Base-by-base conservation (phyloP, 2,797 vertebrate genomes). In the Balearica regulorum region DNA sequence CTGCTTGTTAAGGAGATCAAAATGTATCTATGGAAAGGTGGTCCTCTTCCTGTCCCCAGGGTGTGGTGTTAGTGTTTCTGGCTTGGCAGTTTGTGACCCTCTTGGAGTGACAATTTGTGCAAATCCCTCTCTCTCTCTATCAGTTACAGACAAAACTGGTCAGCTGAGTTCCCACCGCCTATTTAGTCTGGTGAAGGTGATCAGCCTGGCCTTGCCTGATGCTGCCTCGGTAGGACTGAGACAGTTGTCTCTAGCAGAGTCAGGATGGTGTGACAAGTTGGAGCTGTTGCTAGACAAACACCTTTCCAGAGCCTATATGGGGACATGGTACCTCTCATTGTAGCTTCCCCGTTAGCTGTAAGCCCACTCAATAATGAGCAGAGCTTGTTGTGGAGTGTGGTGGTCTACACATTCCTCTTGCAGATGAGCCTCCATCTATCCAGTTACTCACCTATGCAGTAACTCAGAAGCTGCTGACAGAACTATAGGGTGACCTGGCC, bases 141-240 rank as follows among this genome's bases (percentile, higher is more conserved):
- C 24, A 15, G 6, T 35, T 44, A 20, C 2, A 66, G 37, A 12
- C 51, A 46, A 28, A 69, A 51, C 37, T 46, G 72, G 6, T 78
- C 2, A 2, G n/a, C 41, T 44, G 44, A 64, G 54, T 35, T 62
- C 39, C 28, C 16, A 9, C n/a, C 26, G 10, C 4, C 33, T 31
- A 0, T 10, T n/a, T 18, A 24, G 43, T 41, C 13, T 29, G 62
- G 18, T 25, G 44, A 69, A 7, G 19, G 33, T 35, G 66, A 11
- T 53, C 58, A 12, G 21, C 35, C 33, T 14, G 31, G 29, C 33
- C 33, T 77, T 55, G 49, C 44, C 53, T 64, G 22, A 4, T 33
- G 78, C 48, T 55, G 62, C 44, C 39, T 71, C 10, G 3, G 35
- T 60, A 8, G 0, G 0, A 3, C 1, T 25, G 60, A 65, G n/a